Conservation (phyloP, 2,797 vertebrate species). For the Poecilia picta region DNA sequence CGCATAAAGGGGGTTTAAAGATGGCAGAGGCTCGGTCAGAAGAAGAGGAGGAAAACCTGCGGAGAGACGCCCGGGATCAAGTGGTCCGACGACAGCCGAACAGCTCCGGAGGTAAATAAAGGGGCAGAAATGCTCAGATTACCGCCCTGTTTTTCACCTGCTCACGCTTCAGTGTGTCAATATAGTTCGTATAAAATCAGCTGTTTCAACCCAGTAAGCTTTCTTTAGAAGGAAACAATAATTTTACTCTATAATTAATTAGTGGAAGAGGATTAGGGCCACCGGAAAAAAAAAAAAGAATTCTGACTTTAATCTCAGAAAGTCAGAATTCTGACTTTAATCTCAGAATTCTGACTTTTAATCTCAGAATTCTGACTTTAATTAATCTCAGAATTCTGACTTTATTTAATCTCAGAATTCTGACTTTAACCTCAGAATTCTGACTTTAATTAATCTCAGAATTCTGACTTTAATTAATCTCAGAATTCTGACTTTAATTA, state of each 20-base stretch:
- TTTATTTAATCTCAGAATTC: too few species aligned
- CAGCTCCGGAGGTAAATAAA: constrained; percentile 60
- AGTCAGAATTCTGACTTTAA: too few species aligned
- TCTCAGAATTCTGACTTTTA: too few species aligned
- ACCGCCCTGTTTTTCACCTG: neutral
- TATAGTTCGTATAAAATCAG: neutral
- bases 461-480: too few species aligned
- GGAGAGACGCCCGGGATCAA: constrained; percentile 62
- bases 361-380: too few species aligned
- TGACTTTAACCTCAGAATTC: too few species aligned
- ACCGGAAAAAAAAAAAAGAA: too few species aligned
- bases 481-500: too few species aligned
- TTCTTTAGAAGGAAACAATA: neutral
- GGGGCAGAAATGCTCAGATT: neutral
- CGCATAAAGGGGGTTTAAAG: constrained; percentile 6
- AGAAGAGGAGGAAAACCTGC: constrained; percentile 66
- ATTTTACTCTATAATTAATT: neutral
- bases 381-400: too few species aligned
- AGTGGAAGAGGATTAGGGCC: too few species aligned
- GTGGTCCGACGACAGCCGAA: constrained; percentile 60
- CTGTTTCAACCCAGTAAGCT: neutral
- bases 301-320: too few species aligned
- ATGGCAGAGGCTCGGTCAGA: constrained; percentile 75
- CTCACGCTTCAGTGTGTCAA: neutral
- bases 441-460: too few species aligned